Evolutionary conservation across 2,113 vertebrate genomes (phyloP).

Genomic region (Ciconia boyciana): DNA sequence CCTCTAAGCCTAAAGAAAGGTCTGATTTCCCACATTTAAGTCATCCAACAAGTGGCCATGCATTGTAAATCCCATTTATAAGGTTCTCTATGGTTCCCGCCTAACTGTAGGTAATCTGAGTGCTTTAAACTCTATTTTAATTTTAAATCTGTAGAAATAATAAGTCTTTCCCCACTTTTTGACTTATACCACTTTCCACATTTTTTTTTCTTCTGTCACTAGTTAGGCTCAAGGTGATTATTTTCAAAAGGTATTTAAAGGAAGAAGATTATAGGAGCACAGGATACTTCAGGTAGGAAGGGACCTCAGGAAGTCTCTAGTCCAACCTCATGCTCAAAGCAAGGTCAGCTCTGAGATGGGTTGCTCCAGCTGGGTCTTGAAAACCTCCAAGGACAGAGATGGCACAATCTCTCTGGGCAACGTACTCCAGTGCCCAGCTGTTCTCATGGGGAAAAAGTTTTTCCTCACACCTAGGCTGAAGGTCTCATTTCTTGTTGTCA

Average conservation of each 20-base stretch:
- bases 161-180: not conserved
- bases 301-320: not conserved
- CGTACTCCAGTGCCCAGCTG: not conserved
- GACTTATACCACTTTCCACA: accelerated
- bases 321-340: not conserved
- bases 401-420: not conserved
- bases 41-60: not conserved
- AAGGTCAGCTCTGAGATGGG: not conserved
- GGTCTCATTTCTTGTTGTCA: not conserved
- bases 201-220: not conserved
- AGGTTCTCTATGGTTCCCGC: not conserved
- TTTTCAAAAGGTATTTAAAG: not conserved
- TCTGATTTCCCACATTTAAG: not conserved
- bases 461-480: not conserved
- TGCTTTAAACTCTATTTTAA: not conserved
- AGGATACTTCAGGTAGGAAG: not conserved
- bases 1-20: not conserved
- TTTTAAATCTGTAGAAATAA: not conserved
- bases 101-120: not conserved
- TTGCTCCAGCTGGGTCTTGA: not conserved
- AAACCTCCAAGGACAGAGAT: not conserved
- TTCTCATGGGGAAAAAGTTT: not conserved
- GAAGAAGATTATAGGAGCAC: not conserved
- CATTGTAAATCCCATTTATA: not conserved
- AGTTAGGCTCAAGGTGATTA: not conserved